phyloP scores from a whole-genome alignment of 1,140 invertebrate genomes.

The Zaprionus vittiger region DNA sequence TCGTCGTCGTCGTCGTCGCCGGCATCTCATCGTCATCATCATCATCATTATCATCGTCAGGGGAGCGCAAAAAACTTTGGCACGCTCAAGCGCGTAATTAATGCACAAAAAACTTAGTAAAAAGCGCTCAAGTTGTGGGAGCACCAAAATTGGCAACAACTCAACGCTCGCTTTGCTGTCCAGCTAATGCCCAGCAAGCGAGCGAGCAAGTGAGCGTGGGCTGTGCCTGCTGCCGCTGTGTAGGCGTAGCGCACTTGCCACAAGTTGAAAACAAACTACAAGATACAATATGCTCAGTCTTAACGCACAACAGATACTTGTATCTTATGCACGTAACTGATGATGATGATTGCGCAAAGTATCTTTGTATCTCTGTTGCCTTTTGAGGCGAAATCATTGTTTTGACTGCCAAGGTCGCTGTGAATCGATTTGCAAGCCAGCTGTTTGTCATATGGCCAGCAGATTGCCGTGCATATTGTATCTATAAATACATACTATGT shows the following conservation, averaged over 20 bases:
- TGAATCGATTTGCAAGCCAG: constrained; percentile 64
- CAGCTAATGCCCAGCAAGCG: constrained; percentile 26
- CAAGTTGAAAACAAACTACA: constrained; percentile 11
- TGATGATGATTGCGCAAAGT: constrained; percentile 46
- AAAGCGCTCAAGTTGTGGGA: constrained; percentile 66
- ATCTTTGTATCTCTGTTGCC: constrained; percentile 46
- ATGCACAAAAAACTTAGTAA: constrained; percentile 58
- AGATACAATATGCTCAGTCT: constrained; percentile 32
- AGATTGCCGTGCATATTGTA: constrained; percentile 25
- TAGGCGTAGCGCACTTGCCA: constrained; percentile 45
- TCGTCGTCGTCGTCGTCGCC: constrained; percentile 25
- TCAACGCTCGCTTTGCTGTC: constrained; percentile 31
- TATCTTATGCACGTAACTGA: constrained; percentile 41
- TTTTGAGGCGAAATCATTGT: constrained; percentile 71
- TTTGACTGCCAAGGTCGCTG: constrained; percentile 80
- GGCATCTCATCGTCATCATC: constrained; percentile 27
- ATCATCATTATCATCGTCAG: constrained; percentile 43
- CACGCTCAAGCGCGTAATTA: constrained; percentile 80
- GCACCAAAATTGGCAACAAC: constrained; percentile 74
- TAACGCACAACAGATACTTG: constrained; percentile 34
- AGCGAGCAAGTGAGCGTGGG: constrained; percentile 38
- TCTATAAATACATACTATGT: constrained; percentile 12
- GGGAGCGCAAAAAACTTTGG: constrained; percentile 67
- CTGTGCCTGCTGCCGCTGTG: constrained; percentile 22
- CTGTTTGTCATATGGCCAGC: constrained; percentile 41